These are phyloP conservation scores for Heterodera schachtii DNA, from an alignment of 1,140 invertebrate genomes.

Conservation along the genomic window DNA sequence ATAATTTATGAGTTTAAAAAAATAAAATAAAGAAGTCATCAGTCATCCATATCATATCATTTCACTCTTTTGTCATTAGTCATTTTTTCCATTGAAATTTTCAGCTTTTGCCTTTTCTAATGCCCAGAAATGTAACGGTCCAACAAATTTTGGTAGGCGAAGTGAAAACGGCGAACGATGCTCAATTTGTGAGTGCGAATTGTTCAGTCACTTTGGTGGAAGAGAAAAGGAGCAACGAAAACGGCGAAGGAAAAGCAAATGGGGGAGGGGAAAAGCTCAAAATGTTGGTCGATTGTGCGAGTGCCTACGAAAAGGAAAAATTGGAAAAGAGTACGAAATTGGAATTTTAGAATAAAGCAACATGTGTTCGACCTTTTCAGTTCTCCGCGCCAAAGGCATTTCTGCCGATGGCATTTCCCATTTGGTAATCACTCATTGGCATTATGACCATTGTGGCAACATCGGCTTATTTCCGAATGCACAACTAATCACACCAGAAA, in stretches of 20 bases:
- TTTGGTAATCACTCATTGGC: slow-evolving; percentile 34
- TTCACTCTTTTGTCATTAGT: too few relatives aligned
- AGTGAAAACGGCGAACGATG: neutral
- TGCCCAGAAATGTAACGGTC: neutral
- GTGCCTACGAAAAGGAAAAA: slow-evolving; percentile 17
- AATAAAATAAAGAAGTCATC: too few relatives aligned
- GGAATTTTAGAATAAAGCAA: neutral
- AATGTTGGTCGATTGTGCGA: slow-evolving; percentile 33
- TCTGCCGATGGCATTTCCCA: slow-evolving; percentile 18
- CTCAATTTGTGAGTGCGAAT: slow-evolving; percentile 17
- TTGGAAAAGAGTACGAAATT: slow-evolving; percentile 17
- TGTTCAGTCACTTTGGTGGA: slow-evolving; percentile 36
- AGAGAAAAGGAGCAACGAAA: slow-evolving; percentile 2
- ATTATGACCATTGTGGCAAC: slow-evolving; percentile 35
- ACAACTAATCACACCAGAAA: slow-evolving; percentile 25
- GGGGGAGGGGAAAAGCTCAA: neutral
- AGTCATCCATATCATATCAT: too few relatives aligned
- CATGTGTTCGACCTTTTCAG: neutral
- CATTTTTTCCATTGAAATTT: too few relatives aligned
- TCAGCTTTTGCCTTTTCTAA: neutral
- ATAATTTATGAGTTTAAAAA: too few relatives aligned
- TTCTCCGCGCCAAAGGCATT: neutral
- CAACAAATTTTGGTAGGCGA: neutral
- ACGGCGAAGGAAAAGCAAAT: neutral
- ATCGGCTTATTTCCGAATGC: slow-evolving; percentile 27